phyloP scores from a whole-genome alignment of 2,113 vertebrate genomes.

The Diadophis punctatus region DNA sequence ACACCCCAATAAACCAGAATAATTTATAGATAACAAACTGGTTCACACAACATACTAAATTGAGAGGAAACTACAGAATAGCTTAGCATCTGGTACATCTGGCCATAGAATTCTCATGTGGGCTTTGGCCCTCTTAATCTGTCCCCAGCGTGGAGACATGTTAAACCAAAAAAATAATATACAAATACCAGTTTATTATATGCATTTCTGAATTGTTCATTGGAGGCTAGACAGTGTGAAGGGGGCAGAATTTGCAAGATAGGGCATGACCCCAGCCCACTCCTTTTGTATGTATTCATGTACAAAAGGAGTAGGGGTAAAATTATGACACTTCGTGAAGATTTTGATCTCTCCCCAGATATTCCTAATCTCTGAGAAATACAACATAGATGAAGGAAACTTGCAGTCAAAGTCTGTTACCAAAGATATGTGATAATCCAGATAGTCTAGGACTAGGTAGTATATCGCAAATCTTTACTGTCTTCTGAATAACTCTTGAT shows the following conservation, averaged over 20 bases:
- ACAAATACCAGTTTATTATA: not conserved
- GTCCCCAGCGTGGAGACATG: not conserved
- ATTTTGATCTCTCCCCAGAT: not conserved
- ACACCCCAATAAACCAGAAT: not conserved
- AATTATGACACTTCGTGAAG: not conserved
- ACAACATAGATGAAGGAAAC: not conserved
- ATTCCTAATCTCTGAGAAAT: not conserved
- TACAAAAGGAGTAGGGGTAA: not conserved
- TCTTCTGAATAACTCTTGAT: not conserved
- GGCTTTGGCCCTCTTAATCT: not conserved
- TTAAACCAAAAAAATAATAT: not conserved
- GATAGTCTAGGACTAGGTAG: not conserved
- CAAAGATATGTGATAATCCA: not conserved
- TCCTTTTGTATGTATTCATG: not conserved
- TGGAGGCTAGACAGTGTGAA: not conserved
- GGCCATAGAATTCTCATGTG: not conserved
- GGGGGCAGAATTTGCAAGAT: not conserved
- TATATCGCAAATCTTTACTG: not conserved
- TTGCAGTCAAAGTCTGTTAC: not conserved
- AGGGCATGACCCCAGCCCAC: not conserved
- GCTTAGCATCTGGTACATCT: not conserved
- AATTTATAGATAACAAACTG: not conserved
- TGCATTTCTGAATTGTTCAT: not conserved
- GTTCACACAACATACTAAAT: not conserved
- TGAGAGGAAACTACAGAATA: not conserved